phyloP scores from a whole-genome alignment of 2,797 vertebrate species.

The Halcyon leucocephala region DNA sequence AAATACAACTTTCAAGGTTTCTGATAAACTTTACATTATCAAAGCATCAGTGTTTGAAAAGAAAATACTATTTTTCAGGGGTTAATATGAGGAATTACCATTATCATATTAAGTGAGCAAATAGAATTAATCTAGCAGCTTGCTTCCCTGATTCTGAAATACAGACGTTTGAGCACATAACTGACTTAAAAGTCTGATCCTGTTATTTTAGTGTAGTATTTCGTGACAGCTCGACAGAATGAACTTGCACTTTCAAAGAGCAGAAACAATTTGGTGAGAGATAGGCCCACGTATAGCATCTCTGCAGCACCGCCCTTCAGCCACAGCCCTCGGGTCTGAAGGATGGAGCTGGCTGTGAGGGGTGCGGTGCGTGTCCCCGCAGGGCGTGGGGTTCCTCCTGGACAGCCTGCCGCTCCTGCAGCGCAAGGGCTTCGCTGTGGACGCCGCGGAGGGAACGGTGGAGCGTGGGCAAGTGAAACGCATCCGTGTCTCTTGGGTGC shows the following conservation, averaged over 20 bases:
- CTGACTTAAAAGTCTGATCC: background rate
- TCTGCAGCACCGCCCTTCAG: background rate
- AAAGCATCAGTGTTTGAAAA: background rate
- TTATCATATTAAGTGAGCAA: background rate
- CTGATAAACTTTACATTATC: background rate
- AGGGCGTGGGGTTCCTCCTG: too few species aligned
- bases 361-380: too few species aligned
- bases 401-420: constrained; percentile 62
- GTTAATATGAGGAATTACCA: background rate
- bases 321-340: background rate
- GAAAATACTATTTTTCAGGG: background rate
- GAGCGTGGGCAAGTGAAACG: constrained; percentile 79
- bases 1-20: background rate
- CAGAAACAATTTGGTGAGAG: background rate
- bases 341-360: background rate
- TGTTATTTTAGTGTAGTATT: background rate
- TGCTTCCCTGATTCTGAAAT: background rate
- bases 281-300: background rate
- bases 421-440: constrained; percentile 85
- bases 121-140: background rate
- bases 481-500: constrained; percentile 86
- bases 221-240: background rate
- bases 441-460: constrained; percentile 78
- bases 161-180: background rate
- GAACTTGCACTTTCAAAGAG: background rate